Evolutionary conservation across 2,888 invertebrate species (phyloP).

Genomic region (Drosophila quinaria): DNA sequence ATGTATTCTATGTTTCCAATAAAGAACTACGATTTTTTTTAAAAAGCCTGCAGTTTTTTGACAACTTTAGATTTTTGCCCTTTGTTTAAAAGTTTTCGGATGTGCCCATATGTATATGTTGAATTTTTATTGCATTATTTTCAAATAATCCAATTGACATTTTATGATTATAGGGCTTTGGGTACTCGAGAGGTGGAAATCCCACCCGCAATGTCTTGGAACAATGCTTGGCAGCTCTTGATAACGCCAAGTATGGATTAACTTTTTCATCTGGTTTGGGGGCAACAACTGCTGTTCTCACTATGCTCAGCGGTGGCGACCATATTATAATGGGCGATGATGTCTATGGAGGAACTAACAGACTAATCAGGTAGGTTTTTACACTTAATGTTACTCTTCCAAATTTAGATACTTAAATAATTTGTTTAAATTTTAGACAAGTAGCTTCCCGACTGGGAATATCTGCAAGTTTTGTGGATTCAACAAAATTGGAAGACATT

Average conservation of each 20-base stretch:
- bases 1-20: no score
- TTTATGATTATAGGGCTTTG: conserved; percentile 89
- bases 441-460: conserved; percentile 90
- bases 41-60: no score
- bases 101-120: no score
- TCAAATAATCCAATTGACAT: not conserved
- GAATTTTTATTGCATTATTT: no score
- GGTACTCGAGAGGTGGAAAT: conserved; percentile 97
- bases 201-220: conserved; percentile 96
- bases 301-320: conserved; percentile 93
- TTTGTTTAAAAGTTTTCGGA: no score
- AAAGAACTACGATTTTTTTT: no score
- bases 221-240: conserved; percentile 94
- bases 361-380: conserved; percentile 88
- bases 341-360: conserved; percentile 97
- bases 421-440: conserved; percentile 87
- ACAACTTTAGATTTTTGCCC: no score
- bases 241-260: conserved; percentile 93
- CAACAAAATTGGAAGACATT: conserved; percentile 89
- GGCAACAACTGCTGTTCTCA: conserved; percentile 91
- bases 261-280: conserved; percentile 97
- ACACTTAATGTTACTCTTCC: not conserved
- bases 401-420: not conserved
- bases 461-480: conserved; percentile 91
- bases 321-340: conserved; percentile 96